These are phyloP conservation scores for Trichosurus vulpecula DNA, from an alignment of 2,797 vertebrate genomes.

Conservation along the genomic window DNA sequence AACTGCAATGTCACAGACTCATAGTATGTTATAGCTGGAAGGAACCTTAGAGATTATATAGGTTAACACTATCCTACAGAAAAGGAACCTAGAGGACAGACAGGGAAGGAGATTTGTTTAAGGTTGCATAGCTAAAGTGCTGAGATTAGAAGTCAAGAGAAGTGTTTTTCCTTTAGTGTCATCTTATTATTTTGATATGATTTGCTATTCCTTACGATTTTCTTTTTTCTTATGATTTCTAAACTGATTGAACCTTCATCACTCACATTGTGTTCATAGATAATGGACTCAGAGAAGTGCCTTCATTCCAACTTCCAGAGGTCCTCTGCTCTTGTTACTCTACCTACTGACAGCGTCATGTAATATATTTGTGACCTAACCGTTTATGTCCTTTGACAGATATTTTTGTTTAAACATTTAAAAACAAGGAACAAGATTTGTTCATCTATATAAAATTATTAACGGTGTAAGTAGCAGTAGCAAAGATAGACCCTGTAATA, in stretches of 20 bases:
- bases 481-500: background rate
- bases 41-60: background rate
- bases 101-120: background rate
- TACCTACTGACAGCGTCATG: background rate
- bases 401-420: background rate
- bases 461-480: background rate
- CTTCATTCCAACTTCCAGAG: background rate
- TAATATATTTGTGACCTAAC: background rate
- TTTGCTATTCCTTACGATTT: background rate
- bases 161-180: background rate
- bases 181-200: background rate
- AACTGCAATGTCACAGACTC: background rate
- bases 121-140: background rate
- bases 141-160: background rate
- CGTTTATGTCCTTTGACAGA: background rate
- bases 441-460: background rate
- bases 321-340: background rate
- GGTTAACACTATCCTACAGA: background rate
- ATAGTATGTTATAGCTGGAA: background rate
- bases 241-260: background rate
- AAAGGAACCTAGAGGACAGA: background rate
- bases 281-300: background rate
- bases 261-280: background rate
- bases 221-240: background rate
- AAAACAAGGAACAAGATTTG: background rate